Conservation (phyloP, 1,140 invertebrate species). For the Pseudomyrmex cubaensis region DNA sequence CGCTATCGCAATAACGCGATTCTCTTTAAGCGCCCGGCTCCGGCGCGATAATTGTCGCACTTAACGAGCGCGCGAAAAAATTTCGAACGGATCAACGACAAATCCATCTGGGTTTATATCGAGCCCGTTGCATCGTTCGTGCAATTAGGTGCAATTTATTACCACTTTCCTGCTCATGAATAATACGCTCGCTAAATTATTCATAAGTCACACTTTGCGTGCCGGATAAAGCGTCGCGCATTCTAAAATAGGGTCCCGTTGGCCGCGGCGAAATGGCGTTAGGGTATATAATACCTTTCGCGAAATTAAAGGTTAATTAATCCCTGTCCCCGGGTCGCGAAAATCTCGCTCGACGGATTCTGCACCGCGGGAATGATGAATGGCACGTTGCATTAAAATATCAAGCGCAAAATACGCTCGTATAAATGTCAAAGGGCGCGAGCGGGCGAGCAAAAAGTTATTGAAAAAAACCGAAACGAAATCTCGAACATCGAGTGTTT, state of each 20-base stretch:
- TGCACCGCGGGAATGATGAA: constrained; percentile 3
- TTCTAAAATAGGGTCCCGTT: constrained; percentile 66
- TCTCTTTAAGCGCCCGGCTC: background rate
- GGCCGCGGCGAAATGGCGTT: background rate
- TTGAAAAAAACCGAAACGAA: too few species aligned
- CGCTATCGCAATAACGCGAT: constrained; percentile 13
- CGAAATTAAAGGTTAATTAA: constrained; percentile 70
- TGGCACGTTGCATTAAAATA: constrained; percentile 38
- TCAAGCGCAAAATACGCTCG: background rate
- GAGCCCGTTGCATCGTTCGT: constrained; percentile 55
- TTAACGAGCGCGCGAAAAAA: background rate
- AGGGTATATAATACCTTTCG: constrained; percentile 35
- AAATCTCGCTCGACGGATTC: constrained; percentile 21
- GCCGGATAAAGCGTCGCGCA: constrained; percentile 61
- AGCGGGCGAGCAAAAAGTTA: too few species aligned
- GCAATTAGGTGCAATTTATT: constrained; percentile 68
- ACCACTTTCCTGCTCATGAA: constrained; percentile 57
- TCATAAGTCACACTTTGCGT: constrained; percentile 71
- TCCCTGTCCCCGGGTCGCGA: background rate
- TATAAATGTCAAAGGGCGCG: background rate
- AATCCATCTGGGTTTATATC: constrained; percentile 56
- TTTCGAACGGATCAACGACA: constrained; percentile 38
- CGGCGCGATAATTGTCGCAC: background rate
- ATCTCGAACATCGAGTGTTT: background rate
- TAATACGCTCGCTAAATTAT: constrained; percentile 70